Percentiles rank a stretch among this genome's conserved stretches.
Conservation (phyloP, 1,140 invertebrate genomes). For the Drepana arcuata region DNA sequence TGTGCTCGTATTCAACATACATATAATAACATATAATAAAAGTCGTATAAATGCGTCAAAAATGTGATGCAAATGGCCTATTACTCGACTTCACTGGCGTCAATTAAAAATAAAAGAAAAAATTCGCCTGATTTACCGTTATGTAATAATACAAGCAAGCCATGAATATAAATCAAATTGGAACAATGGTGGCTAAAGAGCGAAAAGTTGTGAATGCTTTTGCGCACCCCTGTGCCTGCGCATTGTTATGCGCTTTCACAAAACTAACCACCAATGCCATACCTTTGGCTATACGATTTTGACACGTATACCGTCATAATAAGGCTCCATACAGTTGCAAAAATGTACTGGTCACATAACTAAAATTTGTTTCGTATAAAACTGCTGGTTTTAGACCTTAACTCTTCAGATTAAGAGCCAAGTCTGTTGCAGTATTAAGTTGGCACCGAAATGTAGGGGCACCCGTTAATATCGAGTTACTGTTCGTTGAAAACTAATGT, state of each 20-base stretch:
- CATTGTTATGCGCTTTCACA: constrained; percentile 37
- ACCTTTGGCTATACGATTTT: too few species aligned
- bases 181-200: constrained; percentile 66
- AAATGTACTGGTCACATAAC: too few species aligned
- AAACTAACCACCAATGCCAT: constrained; percentile 6
- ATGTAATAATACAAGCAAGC: constrained; percentile 51
- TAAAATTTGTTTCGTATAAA: too few species aligned
- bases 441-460: constrained; percentile 24
- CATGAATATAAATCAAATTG: constrained; percentile 71
- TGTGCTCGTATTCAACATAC: too few species aligned
- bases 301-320: too few species aligned
- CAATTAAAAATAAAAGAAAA: constrained; percentile 31
- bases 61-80: too few species aligned
- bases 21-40: too few species aligned
- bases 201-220: constrained; percentile 65
- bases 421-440: constrained; percentile 1
- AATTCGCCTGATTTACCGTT: constrained; percentile 56
- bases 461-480: constrained; percentile 57
- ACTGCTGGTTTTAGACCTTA: too few species aligned
- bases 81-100: too few species aligned
- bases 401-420: constrained; percentile 5
- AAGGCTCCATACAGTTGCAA: too few species aligned
- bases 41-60: too few species aligned
- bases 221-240: constrained; percentile 43
- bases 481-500: constrained; percentile 39